Base-by-base conservation (phyloP, 1,140 invertebrate species). In the Zaprionus vittiger region DNA sequence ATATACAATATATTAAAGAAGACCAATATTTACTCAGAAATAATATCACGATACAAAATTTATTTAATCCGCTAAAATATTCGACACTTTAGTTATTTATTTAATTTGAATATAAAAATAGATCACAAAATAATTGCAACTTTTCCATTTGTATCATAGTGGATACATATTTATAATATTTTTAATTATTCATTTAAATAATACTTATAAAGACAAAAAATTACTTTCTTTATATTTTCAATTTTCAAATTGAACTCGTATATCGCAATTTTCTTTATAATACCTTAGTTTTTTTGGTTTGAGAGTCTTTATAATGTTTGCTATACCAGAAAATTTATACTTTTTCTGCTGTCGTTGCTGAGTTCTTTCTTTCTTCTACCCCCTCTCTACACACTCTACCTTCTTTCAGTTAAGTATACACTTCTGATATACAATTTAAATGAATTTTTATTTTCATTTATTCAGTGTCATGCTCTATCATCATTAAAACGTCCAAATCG, bases 381-480 rank as follows among this genome's bases (percentile, higher is more conserved):
- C 12, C 28, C 17, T n/a, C 38, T 64, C 49, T 22, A 1, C n/a
- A 17, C 41, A 47, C n/a, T 6, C 7, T n/a, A 1, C 41, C 7
- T 20, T 1, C 9, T 52, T 52, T 14, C 11, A 22, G 11, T 20
- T 52, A 52, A 52, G 31, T 54, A 5, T 31, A 64, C 61, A 24
- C 47, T 52, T 34, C 26, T 52, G 31, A 63, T 28, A 70, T 71
- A 71, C 71, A 84, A 68, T 87, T 80, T 75, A 83, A 83, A 81
- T 83, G 68, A 44, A 84, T 81, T 89, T 89, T 79, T 74, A 80
- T 87, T 87, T 81, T 65, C 84, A 84, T 87, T 84, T 89, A 87
- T 87, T 89, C 85, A 37, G 73, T 90, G 86, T 90, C 85, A 90
- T 90, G 85, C 85, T 90, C 85, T 90, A 90, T 90, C 85, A 90